Base-by-base conservation (phyloP, 2,113 vertebrate species). In the Takifugu bimaculatus region DNA sequence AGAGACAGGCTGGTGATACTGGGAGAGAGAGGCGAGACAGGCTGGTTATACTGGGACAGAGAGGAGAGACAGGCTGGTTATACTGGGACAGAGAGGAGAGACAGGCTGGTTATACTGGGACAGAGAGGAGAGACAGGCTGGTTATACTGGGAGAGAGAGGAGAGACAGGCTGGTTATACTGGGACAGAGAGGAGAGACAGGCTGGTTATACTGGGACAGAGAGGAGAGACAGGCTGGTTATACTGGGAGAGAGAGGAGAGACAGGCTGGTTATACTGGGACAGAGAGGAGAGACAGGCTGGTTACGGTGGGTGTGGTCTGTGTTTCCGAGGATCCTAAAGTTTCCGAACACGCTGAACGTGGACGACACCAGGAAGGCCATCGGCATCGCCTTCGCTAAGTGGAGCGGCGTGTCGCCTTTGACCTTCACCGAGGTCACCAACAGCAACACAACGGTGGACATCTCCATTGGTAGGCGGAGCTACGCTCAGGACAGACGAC, bases 321-420 rank as follows among this genome's bases (percentile, higher is more conserved):
- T 29, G 35, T 28, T 3, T 50, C 13, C 43, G 70, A 93, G 93
- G 70, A 91, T 94, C 57, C 71, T 74, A 20, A 77, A 79, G 69
- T 93, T 92, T 26, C 93, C 92, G 9, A 91, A 83, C 78, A 92
- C 91, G 0, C 89, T 94, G 84, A 91, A 88, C 20, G 76, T 71
- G 13, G 89, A 85, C 0, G 91, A 92, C 83, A 93, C 92, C 2
- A 87, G 87, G 45, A 90, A 87, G 63, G 92, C 91, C 62, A 83
- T 94, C 71, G 75, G 83, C 60, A 83, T 89, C 0, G 92, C 93
- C 74, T 94, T 93, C 73, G 79, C 83, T 47, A 92, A 91, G 75
- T 94, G 93, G 92, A 93, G 93, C 2, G 88, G 92, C 2, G 92
- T 94, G 49, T 93, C 93, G 0, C 91, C 92, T 0, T 78, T 93